These are phyloP conservation scores for Melipona bicolor DNA, from an alignment of 2,888 invertebrate genomes.

Conservation along the genomic window DNA sequence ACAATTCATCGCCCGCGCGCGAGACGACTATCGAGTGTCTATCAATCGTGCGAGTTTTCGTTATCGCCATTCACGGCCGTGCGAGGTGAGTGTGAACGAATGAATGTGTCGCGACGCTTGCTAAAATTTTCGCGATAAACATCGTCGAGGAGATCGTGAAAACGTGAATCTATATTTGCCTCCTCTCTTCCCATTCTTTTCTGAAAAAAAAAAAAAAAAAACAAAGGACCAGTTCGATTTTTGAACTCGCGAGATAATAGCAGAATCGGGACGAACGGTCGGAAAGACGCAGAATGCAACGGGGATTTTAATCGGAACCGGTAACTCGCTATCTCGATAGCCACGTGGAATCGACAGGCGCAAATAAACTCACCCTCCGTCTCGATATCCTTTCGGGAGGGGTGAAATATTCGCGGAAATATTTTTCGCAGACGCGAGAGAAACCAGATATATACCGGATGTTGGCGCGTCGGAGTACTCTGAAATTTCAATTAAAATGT, in stretches of 20 bases:
- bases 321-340: slow-evolving; percentile 1
- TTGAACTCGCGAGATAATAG: neutral
- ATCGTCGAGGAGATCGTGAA: slow-evolving; percentile 23
- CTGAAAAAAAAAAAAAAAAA: neutral
- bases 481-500: slow-evolving; percentile 21
- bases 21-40: neutral
- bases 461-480: too few species aligned
- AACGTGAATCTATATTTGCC: slow-evolving; percentile 10
- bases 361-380: neutral
- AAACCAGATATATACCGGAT: neutral
- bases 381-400: neutral
- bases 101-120: neutral
- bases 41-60: slow-evolving; percentile 40
- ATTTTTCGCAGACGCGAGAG: slow-evolving; percentile 12
- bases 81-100: neutral
- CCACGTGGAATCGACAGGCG: slow-evolving; percentile 30
- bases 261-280: neutral
- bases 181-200: neutral
- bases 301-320: slow-evolving; percentile 4
- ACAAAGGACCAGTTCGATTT: neutral
- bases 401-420: slow-evolving; percentile 16
- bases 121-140: neutral
- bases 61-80: slow-evolving; percentile 12
- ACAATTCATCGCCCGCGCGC: neutral
- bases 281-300: neutral